Percentiles rank a stretch among this genome's conserved stretches.
These are phyloP conservation scores for Ornithoptera alexandrae DNA, from an alignment of 2,888 invertebrate species.

Conservation along the genomic window DNA sequence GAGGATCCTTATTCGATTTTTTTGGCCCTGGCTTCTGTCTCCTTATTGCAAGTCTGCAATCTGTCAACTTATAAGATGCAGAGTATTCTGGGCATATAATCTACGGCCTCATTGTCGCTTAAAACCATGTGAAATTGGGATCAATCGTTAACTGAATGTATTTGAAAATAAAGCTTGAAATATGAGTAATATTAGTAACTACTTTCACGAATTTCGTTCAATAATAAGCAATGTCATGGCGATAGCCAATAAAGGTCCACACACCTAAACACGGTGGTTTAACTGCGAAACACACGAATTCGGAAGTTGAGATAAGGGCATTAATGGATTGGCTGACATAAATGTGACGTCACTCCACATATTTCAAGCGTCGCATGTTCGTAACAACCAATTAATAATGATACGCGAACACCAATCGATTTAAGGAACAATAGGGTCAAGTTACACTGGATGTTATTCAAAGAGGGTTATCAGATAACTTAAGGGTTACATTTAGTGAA, in stretches of 20 bases:
- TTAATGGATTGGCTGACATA: conserved; percentile 79
- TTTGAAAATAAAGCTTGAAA: background rate
- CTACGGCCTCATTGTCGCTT: no score
- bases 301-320: conserved; percentile 75
- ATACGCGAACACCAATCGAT: conserved; percentile 34
- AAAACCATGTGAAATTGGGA: no score
- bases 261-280: conserved; percentile 49
- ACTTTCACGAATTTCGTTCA: background rate
- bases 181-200: background rate
- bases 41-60: no score
- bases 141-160: no score
- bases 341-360: conserved; percentile 78
- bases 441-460: conserved; percentile 44
- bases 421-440: conserved; percentile 39
- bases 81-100: no score
- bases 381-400: conserved; percentile 44
- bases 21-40: no score
- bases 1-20: no score
- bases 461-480: conserved; percentile 71
- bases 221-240: conserved; percentile 58
- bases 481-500: conserved; percentile 72
- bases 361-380: conserved; percentile 74
- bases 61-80: no score
- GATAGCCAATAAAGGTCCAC: conserved; percentile 55
- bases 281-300: conserved; percentile 67